Evolutionary conservation across 1,140 invertebrate genomes (phyloP), one percentile per base, ranked within the genome.

Genomic region (Aphelenchoides avenae): DNA sequence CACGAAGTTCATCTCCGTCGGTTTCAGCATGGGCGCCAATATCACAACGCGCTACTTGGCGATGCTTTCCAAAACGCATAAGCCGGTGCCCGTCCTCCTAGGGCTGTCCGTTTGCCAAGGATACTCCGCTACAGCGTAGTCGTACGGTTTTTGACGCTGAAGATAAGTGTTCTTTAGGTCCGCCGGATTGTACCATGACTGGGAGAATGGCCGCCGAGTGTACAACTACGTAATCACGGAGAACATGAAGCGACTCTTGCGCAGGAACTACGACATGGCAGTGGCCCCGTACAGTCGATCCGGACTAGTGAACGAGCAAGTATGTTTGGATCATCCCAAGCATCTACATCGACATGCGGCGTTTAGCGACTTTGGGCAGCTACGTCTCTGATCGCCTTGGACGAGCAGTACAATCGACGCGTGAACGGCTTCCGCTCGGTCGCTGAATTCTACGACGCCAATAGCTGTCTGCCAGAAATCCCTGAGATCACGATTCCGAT

Each of bases 181-280:
- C 26, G 85, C 86, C 62, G 85, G 87, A 47, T 85, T 84, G 70
- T 78, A 90, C 44, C 78, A 89, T 13, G 85, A 88, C 67, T 91
- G 88, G 88, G 84, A 87, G 69, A 87, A 89, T 70, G 87, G 91
- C 74, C 82, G 88, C 3, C 84, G 88, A 1, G 85, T 88, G 64
- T 93, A 93, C 75, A 79, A 91, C n/a, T 90, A 89, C 73, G 84
- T 88, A 33, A 90, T 93, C 86, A 90, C 89, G 1, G 87, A 89
- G 75, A 89, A 89, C 72, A 85, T 91, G 67, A 88, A 89, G 53
- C 85, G 84, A 65, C 85, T 91, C 34, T 86, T 93, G 53, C 81
- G 87, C 1, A 81, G 84, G 30, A 87, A 91, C 78, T 85, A 87
- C 58, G 82, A 85, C 57, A 83, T 85, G 34, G 78, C 91, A 40